Evolutionary conservation across 2,113 vertebrate genomes (phyloP).

Genomic region (Amblyopsis rosae): DNA sequence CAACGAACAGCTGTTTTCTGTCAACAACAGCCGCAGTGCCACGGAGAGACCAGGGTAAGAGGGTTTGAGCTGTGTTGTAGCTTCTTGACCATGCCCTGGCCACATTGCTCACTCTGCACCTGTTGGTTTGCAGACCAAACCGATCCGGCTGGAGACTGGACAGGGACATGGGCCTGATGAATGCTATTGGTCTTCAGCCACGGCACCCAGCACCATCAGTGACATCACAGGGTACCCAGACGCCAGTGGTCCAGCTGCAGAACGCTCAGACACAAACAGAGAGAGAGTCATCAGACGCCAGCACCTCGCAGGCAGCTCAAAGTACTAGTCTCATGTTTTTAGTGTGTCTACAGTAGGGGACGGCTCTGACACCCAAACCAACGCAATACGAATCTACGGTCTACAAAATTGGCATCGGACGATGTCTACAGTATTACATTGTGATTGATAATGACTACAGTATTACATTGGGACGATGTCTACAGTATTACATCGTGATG

Average conservation of each 20-base stretch:
- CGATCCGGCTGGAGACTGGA: constrained; percentile 92
- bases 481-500: too few species aligned
- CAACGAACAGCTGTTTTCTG: constrained; percentile 87
- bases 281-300: constrained; percentile 84
- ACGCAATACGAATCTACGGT: too few species aligned
- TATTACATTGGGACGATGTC: too few species aligned
- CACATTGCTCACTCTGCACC: not conserved
- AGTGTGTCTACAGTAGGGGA: not conserved
- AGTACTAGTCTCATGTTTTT: constrained; percentile 25
- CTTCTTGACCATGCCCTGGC: not conserved
- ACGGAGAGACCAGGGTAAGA: constrained; percentile 89
- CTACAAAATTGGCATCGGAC: too few species aligned
- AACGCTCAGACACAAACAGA: constrained; percentile 97
- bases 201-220: constrained; percentile 93
- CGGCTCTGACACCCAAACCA: too few species aligned
- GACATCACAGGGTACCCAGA: constrained; percentile 97
- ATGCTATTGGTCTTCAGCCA: constrained; percentile 95
- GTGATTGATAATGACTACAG: too few species aligned
- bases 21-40: constrained; percentile 85
- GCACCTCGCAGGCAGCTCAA: constrained; percentile 63
- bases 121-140: constrained; percentile 78
- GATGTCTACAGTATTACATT: too few species aligned
- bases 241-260: constrained; percentile 90
- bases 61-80: not conserved
- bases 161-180: constrained; percentile 98